Conservation (phyloP, 2,113 vertebrate species). For the Onychostoma macrolepis region DNA sequence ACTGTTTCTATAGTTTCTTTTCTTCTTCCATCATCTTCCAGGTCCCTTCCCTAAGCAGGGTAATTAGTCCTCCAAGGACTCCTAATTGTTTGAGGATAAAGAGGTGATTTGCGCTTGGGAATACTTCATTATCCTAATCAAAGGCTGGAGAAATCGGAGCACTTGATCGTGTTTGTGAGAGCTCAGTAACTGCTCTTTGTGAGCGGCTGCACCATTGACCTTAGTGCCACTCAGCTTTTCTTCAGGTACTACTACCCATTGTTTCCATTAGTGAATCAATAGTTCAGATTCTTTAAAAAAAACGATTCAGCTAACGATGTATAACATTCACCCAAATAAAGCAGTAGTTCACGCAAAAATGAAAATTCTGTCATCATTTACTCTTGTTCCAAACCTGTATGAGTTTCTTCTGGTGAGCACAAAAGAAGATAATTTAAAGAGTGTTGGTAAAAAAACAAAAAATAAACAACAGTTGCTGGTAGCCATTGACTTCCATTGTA, state of each 20-base stretch:
- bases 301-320: background rate
- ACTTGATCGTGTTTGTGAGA: conserved; percentile 41
- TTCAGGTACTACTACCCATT: conserved; percentile 24
- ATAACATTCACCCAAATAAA: background rate
- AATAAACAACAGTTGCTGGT: background rate
- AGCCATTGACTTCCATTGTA: background rate
- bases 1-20: background rate
- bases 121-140: conserved; percentile 57
- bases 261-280: conserved; percentile 10
- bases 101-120: conserved; percentile 54
- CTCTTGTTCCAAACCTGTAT: background rate
- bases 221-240: conserved; percentile 25
- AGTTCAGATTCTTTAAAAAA: conserved; percentile 25
- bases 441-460: background rate
- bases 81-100: conserved; percentile 61
- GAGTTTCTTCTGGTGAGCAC: background rate
- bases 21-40: conserved; percentile 33
- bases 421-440: background rate
- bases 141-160: conserved; percentile 49
- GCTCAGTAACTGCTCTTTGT: conserved; percentile 27
- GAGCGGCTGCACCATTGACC: conserved; percentile 22
- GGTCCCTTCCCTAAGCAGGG: conserved; percentile 36
- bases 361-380: background rate
- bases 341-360: background rate
- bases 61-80: conserved; percentile 62